Base-by-base conservation (phyloP, 2,888 invertebrate genomes). In the Nephrotoma appendiculata region DNA sequence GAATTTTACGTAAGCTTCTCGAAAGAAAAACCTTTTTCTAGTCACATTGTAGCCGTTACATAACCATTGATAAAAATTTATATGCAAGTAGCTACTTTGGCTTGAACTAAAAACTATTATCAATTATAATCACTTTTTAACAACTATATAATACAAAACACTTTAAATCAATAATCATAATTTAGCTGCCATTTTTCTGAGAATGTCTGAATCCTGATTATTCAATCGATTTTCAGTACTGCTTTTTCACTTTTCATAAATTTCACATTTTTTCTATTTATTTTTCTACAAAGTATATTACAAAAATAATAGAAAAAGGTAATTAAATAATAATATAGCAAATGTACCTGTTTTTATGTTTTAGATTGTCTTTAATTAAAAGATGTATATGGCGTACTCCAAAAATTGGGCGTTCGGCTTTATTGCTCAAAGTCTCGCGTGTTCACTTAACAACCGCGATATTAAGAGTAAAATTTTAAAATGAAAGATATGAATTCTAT, bases 221-320 rank as follows among this genome's bases (percentile, higher is more conserved):
- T 19, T 9, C 19, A 71, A 71, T 71, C 71, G 71, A 71, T 52
- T 71, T 71, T 71, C 31, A 71, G 71, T 5, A 9, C 71, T 31
- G 19, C 52, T 71, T 71, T 71, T 71, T 71, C 71, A 71, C 31
- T 71, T 57, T 57, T 11, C 19, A 57, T 15, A 19, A 31, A 9
- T 31, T 71, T 71, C 71, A 71, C 9, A 11, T 1, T 7, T 71
- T 71, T 31, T 4, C 31, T 71, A 71, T 71, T 71, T 71, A 31
- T 71, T 31, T 31, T 71, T 71, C 71, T 71, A 71, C 71, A 71
- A 71, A 71, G 31, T 71, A 71, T 71, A 71, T 90, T 89, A 90
- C 90, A 89, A 90, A 91, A 91, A 91, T 90, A 90, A 90, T 89
- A 91, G 89, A 90, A 90, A 90, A 90, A 90, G 88, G 90, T 91